Evolutionary conservation across 2,888 invertebrate genomes (phyloP).

Genomic region (Melinopterus prodromus): DNA sequence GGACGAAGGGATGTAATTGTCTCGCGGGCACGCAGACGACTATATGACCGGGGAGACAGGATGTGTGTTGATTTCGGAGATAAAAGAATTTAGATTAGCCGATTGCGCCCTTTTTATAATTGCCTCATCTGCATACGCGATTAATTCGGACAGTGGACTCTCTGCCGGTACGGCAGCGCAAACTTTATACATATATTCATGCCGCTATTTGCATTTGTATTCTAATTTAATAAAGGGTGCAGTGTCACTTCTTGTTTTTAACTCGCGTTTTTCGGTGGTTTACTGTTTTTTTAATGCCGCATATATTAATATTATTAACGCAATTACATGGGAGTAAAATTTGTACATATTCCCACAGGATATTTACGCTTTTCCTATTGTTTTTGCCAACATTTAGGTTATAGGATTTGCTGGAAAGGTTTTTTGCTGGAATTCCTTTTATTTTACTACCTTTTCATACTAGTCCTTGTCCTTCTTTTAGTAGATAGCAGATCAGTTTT

Average conservation of each 20-base stretch:
- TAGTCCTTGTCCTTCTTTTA: too few species aligned
- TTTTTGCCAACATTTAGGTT: too few species aligned
- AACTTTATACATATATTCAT: conserved; percentile 23
- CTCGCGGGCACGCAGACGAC: conserved; percentile 22
- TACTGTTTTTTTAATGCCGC: conserved; percentile 20
- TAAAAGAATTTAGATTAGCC: conserved; percentile 42
- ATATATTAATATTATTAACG: conserved; percentile 19
- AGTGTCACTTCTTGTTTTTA: conserved; percentile 16
- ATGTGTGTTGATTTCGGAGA: conserved; percentile 44
- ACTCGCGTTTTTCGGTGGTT: conserved; percentile 17
- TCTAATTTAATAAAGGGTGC: conserved; percentile 19
- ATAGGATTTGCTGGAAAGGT: too few species aligned
- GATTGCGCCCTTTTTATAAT: conserved; percentile 32
- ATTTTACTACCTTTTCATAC: too few species aligned
- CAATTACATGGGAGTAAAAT: conserved; percentile 11
- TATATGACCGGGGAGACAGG: conserved; percentile 37
- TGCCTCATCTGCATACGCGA: conserved; percentile 34
- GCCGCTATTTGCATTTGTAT: conserved; percentile 20
- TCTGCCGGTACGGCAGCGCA: not conserved
- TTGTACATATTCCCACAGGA: conserved; percentile 10
- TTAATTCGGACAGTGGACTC: conserved; percentile 24
- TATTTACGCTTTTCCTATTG: not conserved
- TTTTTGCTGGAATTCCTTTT: too few species aligned
- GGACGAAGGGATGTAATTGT: conserved; percentile 43
- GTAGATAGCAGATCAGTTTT: too few species aligned